A percentile compares a stretch with the other conserved stretches of the same genome.
Evolutionary conservation across 2,888 invertebrate species (phyloP).

Genomic region (Leucophenga montana): DNA sequence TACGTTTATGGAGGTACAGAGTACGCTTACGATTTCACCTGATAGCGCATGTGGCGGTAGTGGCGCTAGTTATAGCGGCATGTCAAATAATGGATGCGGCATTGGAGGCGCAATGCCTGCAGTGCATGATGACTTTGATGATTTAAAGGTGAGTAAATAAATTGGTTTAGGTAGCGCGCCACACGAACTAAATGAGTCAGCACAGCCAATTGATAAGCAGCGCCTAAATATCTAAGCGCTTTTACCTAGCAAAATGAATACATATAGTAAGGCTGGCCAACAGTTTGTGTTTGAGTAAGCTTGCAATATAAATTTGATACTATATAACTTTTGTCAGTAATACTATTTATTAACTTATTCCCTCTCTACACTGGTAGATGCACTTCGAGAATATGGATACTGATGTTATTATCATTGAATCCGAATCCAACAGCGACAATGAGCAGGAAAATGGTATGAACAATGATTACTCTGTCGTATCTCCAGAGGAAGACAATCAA

Average conservation of each 20-base stretch:
- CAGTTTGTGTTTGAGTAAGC: neutral
- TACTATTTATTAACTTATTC: conserved; percentile 3
- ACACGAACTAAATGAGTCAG: too few relatives aligned
- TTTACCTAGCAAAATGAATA: neutral
- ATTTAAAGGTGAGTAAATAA: conserved; percentile 60
- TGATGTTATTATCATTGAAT: conserved; percentile 72
- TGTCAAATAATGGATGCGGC: conserved; percentile 15
- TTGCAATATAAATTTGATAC: neutral
- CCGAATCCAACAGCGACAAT: conserved; percentile 72
- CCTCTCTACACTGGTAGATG: conserved; percentile 40
- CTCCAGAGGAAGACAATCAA: conserved; percentile 70
- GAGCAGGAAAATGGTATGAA: conserved; percentile 70
- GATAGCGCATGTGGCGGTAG: conserved; percentile 53
- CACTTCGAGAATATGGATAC: conserved; percentile 68
- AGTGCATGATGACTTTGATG: conserved; percentile 69
- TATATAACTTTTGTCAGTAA: neutral
- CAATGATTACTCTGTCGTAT: conserved; percentile 71
- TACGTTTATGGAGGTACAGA: conserved; percentile 70
- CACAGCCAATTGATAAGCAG: neutral
- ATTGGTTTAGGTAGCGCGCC: neutral
- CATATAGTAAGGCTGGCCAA: neutral
- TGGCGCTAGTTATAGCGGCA: conserved; percentile 25
- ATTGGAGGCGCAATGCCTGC: conserved; percentile 31
- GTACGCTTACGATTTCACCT: conserved; percentile 69
- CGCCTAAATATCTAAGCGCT: too few relatives aligned